phyloP scores from a whole-genome alignment of 2,888 invertebrate species.

The Erebia ligea region DNA sequence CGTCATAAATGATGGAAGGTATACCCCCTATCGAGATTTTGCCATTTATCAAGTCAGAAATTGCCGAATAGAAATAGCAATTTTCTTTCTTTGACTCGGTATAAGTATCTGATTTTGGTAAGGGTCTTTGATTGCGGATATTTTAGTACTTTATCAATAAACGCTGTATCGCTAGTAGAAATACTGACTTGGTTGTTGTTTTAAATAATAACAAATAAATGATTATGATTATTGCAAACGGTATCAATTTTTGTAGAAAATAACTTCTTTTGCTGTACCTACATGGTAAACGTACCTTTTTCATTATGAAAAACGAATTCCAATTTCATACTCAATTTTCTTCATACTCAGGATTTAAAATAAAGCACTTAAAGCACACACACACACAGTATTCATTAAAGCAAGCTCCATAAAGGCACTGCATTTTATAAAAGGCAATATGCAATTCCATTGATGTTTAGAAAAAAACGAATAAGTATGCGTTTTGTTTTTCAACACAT shows the following conservation, averaged over 20 bases:
- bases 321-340: slow-evolving; percentile 3
- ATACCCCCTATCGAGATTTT: background rate
- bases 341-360: slow-evolving; percentile 8
- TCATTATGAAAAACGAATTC: background rate
- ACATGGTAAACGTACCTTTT: background rate
- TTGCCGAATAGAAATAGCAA: too few species aligned
- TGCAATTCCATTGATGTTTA: slow-evolving; percentile 20
- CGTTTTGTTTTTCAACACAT: slow-evolving; percentile 5
- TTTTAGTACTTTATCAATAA: background rate
- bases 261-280: background rate
- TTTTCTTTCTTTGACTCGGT: too few species aligned
- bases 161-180: background rate
- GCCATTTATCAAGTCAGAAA: background rate
- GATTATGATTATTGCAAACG: too few species aligned
- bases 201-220: background rate
- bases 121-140: background rate
- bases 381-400: slow-evolving; percentile 1
- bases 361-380: slow-evolving; percentile 2
- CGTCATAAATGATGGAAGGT: background rate
- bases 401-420: slow-evolving; percentile 4
- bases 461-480: slow-evolving; percentile 5
- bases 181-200: background rate
- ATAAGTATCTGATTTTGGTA: background rate
- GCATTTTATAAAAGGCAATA: slow-evolving; percentile 17
- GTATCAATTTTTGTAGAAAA: background rate